Evolutionary conservation across 2,113 vertebrate genomes (phyloP).

Genomic region (Hemicordylus capensis): DNA sequence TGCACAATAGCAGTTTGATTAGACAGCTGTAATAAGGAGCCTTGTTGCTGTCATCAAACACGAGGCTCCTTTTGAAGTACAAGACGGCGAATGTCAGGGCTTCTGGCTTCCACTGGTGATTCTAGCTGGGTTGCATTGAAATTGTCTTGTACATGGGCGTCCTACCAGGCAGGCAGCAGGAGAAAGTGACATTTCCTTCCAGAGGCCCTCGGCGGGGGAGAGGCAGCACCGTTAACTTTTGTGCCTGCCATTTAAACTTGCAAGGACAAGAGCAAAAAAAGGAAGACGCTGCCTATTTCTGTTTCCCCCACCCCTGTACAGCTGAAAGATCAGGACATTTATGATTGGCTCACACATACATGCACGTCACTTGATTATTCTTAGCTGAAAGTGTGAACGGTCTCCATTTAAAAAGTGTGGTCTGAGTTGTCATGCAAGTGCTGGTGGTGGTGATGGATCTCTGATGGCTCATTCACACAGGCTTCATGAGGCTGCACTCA

Average conservation of each 20-base stretch:
- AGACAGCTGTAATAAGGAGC: conserved; percentile 64
- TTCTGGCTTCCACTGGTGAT: conserved; percentile 61
- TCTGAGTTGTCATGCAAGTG: neutral
- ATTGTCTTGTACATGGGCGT: conserved; percentile 41
- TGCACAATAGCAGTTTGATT: conserved; percentile 32
- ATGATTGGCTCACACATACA: too few species aligned
- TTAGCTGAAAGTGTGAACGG: neutral
- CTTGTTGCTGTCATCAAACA: conserved; percentile 57
- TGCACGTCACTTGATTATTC: too few species aligned
- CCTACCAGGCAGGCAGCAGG: conserved; percentile 44
- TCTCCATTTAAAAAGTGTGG: neutral
- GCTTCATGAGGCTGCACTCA: too few species aligned
- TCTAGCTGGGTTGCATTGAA: conserved; percentile 50
- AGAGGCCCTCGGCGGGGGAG: conserved; percentile 10
- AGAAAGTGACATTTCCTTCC: neutral
- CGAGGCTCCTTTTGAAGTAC: conserved; percentile 48
- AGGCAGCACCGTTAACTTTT: neutral
- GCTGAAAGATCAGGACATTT: neutral
- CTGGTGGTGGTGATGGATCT: neutral
- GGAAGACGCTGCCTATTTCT: accelerated
- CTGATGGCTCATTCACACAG: neutral
- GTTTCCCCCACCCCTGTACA: neutral
- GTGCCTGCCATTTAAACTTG: conserved; percentile 14
- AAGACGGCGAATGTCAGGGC: conserved; percentile 55
- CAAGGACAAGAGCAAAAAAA: neutral